Base-by-base conservation (phyloP, 2,113 vertebrate genomes). In the Scomber colias region DNA sequence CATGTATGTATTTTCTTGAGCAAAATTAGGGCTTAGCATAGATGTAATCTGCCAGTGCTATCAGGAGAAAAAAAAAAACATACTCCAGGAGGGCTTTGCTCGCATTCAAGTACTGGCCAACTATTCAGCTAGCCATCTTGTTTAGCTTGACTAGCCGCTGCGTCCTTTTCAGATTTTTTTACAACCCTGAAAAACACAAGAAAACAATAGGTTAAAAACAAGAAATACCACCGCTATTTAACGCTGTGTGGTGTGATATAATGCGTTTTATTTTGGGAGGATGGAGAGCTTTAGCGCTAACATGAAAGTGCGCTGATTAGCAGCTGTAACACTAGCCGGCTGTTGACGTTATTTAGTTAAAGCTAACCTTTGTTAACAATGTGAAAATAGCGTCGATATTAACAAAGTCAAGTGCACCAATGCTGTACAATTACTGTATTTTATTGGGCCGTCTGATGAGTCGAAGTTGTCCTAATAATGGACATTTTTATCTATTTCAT, bases 91-190 rank as follows among this genome's bases (percentile, higher is more conserved):
- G 62, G 57, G 55, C 53, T 87, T n/a, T 51, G 75, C 67, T 53
- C 69, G 78, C 84, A 62, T 75, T 83, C 71, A 76, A 75, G 57
- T 50, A 21, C 14, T 65, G 80, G 76, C 80, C 27, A 21, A 88
- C 79, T 56, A 56, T 74, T 91, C 61, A 90, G 84, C 82, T 86
- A 69, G 89, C 88, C 90, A 91, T 88, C 79, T 85, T 71, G 71
- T 62, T 61, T 70, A 89, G 87, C 82, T 50, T 56, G 14, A 82
- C 81, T 16, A 66, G 84, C 87, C 81, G 66, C 74, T 65, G 75
- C 66, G 90, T 92, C 86, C 81, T 85, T 65, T 50, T 74, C 44
- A 17, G 56, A 62, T 86, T 74, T 86, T 74, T 79, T 13, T 82
- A 82, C 74, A 86, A 91, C 46, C 83, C 89, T 92, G 60, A 77